Percentiles rank a stretch among this genome's conserved stretches.
Conservation (phyloP, 2,888 invertebrate genomes). For the Trichopria drosophilae region DNA sequence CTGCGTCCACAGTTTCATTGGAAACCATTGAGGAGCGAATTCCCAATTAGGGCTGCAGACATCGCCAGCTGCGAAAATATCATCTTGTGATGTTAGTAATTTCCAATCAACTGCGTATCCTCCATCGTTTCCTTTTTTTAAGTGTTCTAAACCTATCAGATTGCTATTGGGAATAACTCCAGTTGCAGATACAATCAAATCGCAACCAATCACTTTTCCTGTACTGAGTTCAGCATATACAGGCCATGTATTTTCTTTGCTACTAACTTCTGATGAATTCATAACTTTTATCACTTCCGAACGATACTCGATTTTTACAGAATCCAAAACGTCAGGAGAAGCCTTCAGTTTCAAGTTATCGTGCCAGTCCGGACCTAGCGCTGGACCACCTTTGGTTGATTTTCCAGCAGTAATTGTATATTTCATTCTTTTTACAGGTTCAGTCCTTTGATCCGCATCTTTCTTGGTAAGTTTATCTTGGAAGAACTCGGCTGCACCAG, state of each 20-base stretch:
- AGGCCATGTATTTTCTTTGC: slow-evolving; percentile 62
- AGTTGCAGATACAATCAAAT: slow-evolving; percentile 93
- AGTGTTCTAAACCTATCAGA: slow-evolving; percentile 62
- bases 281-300: slow-evolving; percentile 64
- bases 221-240: slow-evolving; percentile 75
- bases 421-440: slow-evolving; percentile 66
- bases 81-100: slow-evolving; percentile 76
- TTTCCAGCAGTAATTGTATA: slow-evolving; percentile 65
- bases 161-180: slow-evolving; percentile 79
- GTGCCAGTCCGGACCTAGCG: slow-evolving; percentile 97
- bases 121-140: slow-evolving; percentile 69
- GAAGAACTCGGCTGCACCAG: slow-evolving; percentile 94
- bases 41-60: slow-evolving; percentile 84
- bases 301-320: slow-evolving; percentile 58
- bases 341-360: slow-evolving; percentile 65
- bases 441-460: slow-evolving; percentile 14
- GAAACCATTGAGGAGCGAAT: slow-evolving; percentile 81
- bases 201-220: slow-evolving; percentile 73
- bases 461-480: slow-evolving; percentile 60
- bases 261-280: slow-evolving; percentile 64
- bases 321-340: slow-evolving; percentile 56
- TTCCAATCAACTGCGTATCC: slow-evolving; percentile 83
- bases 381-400: slow-evolving; percentile 72
- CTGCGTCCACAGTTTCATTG: slow-evolving; percentile 97
- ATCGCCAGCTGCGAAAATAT: slow-evolving; percentile 95